These are phyloP conservation scores for Tringa solitaria DNA, from an alignment of 2,113 vertebrate genomes.

Conservation along the genomic window DNA sequence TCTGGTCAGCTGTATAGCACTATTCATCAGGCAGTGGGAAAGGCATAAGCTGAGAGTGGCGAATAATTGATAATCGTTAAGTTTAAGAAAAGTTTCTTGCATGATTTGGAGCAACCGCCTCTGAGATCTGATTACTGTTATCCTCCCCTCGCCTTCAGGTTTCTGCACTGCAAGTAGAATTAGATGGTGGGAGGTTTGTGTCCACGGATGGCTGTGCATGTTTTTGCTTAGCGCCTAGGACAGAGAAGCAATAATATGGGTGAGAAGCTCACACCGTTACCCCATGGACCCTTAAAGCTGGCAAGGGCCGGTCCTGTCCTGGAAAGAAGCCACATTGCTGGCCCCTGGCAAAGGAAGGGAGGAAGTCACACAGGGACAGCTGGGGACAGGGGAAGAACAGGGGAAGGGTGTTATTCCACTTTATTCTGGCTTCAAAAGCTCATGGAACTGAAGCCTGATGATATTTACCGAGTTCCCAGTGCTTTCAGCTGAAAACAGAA, in stretches of 20 bases:
- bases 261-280: background rate
- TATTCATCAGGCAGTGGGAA: background rate
- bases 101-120: background rate
- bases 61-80: accelerated
- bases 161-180: background rate
- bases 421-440: background rate
- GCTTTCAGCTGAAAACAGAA: background rate
- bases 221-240: background rate
- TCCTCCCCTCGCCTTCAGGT: background rate
- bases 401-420: background rate
- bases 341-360: background rate
- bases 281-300: background rate
- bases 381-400: background rate
- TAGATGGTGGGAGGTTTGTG: background rate
- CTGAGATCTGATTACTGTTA: background rate
- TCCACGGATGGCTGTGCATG: accelerated
- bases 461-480: background rate
- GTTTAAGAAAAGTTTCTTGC: background rate
- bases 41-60: background rate
- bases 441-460: background rate
- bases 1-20: background rate
- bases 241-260: accelerated
- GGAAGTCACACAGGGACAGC: background rate
- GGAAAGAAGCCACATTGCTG: background rate
- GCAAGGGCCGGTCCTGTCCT: background rate